Conservation (phyloP, 2,888 invertebrate species). For the Agapetus fuscipes region DNA sequence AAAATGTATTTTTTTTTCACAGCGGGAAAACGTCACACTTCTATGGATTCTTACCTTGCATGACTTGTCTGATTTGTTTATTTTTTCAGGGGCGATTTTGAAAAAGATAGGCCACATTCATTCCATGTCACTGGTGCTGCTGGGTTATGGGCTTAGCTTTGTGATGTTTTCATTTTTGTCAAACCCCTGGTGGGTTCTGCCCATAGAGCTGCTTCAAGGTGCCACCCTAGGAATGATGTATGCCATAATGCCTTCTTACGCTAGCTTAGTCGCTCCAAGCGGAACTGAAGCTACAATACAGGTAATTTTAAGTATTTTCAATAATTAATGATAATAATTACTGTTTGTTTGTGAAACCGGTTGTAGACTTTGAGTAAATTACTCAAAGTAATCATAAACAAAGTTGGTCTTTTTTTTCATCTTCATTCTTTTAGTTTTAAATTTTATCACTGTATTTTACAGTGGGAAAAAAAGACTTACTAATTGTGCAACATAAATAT, state of each 20-base stretch:
- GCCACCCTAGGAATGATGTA: slow-evolving; percentile 83
- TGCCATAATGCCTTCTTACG: slow-evolving; percentile 82
- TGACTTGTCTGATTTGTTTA: no score
- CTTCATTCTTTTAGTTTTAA: no score
- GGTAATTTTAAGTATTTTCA: no score
- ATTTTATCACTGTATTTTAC: no score
- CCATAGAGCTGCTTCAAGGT: slow-evolving; percentile 80
- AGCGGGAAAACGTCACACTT: no score
- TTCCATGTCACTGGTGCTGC: slow-evolving; percentile 73
- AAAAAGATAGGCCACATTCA: slow-evolving; percentile 72
- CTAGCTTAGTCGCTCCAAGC: slow-evolving; percentile 69
- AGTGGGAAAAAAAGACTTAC: no score
- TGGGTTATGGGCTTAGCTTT: slow-evolving; percentile 72
- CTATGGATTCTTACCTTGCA: no score
- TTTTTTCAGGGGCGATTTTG: slow-evolving; percentile 57
- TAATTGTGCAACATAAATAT: no score
- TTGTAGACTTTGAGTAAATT: not conserved
- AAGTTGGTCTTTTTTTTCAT: not conserved
- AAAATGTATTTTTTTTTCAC: no score
- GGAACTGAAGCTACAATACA: slow-evolving; percentile 83
- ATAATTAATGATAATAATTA: no score
- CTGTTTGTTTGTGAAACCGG: no score
- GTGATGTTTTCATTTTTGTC: slow-evolving; percentile 68
- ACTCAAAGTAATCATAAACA: no score
- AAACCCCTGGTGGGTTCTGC: slow-evolving; percentile 76